Evolutionary conservation across 2,888 invertebrate genomes (phyloP).

Genomic region (Tupiocoris notatus): DNA sequence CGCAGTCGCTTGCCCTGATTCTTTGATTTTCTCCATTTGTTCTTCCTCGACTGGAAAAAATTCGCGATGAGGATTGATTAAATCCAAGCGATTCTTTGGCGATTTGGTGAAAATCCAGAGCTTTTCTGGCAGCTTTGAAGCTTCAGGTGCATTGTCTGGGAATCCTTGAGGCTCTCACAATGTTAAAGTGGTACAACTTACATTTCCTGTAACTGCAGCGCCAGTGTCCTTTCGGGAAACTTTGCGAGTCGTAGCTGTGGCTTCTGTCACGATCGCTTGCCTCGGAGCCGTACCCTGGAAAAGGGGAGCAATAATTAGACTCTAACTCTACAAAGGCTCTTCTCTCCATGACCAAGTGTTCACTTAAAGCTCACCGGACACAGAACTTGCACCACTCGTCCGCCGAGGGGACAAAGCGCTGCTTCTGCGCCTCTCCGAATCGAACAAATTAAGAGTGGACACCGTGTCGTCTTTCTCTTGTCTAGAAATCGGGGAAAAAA

Average conservation of each 20-base stretch:
- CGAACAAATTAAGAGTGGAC: constrained; percentile 53
- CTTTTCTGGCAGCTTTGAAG: no score
- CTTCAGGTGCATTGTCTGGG: no score
- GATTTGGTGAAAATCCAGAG: no score
- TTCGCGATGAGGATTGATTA: no score
- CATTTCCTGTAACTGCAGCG: constrained; percentile 64
- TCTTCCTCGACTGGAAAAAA: constrained; percentile 58
- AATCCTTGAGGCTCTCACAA: no score
- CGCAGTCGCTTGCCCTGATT: constrained; percentile 53
- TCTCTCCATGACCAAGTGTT: no score
- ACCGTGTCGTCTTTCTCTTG: constrained; percentile 50
- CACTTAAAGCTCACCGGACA: constrained; percentile 64
- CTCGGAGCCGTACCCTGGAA: constrained; percentile 71
- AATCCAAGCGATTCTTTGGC: no score
- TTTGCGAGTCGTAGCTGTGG: constrained; percentile 58
- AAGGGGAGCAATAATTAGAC: no score
- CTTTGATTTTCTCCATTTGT: constrained; percentile 53
- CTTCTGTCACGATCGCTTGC: constrained; percentile 70
- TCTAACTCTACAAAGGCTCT: no score
- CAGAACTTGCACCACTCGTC: constrained; percentile 79
- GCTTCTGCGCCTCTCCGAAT: constrained; percentile 54
- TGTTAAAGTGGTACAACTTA: constrained; percentile 54
- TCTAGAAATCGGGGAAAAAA: no score
- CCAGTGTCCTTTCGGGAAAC: constrained; percentile 59
- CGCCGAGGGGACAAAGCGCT: constrained; percentile 60